Conservation (phyloP, 2,888 invertebrate genomes). For the Caenorhabditis japonica region DNA sequence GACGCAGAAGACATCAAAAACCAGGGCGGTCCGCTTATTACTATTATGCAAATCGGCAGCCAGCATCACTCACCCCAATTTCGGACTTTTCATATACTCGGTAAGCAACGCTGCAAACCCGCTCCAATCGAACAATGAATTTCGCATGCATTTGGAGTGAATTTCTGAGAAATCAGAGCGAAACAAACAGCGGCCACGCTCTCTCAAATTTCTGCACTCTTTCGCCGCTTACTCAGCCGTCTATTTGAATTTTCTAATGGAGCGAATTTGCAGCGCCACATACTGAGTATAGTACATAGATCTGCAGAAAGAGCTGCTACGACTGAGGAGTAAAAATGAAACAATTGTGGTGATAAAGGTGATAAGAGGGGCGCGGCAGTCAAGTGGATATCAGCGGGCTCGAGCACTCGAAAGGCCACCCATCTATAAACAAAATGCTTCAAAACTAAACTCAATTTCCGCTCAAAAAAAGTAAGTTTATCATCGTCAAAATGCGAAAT, state of each 20-base stretch:
- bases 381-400: constrained; percentile 35
- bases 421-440: no score
- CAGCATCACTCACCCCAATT: constrained; percentile 38
- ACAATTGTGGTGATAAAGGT: no score
- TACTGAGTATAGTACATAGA: no score
- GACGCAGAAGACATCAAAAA: constrained; percentile 38
- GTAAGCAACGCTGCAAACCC: no score
- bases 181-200: no score
- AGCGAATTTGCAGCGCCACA: no score
- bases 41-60: constrained; percentile 48
- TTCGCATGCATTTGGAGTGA: no score
- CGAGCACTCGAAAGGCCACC: constrained; percentile 40
- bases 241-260: no score
- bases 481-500: constrained; percentile 12
- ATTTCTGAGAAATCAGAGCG: no score
- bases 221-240: no score
- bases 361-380: constrained; percentile 15
- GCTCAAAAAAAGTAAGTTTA: constrained; percentile 3
- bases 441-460: neutral
- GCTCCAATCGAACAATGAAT: no score
- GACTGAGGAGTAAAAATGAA: constrained; percentile 11
- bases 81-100: constrained; percentile 41
- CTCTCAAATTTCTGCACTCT: no score
- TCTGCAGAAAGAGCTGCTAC: constrained; percentile 8
- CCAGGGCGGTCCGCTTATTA: constrained; percentile 33